Evolutionary conservation across 2,113 vertebrate species (phyloP), one percentile per base, ranked within the genome.

Genomic region (Neopipo cinnamomea): DNA sequence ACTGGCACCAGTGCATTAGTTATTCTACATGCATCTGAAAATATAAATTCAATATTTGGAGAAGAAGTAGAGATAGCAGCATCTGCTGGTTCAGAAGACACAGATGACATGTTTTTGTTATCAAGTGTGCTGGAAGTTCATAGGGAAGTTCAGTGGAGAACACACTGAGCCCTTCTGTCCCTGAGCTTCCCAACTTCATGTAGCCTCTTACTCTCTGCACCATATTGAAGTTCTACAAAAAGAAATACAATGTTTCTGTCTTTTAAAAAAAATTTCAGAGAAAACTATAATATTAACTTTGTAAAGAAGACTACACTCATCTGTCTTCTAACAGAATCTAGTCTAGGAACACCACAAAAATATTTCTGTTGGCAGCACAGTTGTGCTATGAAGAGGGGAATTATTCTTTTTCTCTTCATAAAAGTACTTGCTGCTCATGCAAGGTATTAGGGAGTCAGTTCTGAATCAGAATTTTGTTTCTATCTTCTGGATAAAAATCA

Each of bases 1-100:
- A 94, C 88, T 96, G 96, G 95, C 93, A 80, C 84, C 88, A 96
- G 80, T 65, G 21, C n/a, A 23, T 91, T 84, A 87, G 86, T 91
- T 95, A 92, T 93, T 95, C 85, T 56, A 53, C 41, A 47, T 80
- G 31, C 89, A 86, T 88, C 72, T 94, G 42, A 70, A 94, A 96
- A 63, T 62, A 79, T 42, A 53, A 76, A 81, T 52, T 91, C 18
- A 81, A 6, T 85, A 49, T 92, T 68, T 89, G 70, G 46, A 77
- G 68, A 80, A 53, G 41, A 56, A 93, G 58, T 75, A 70, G 82
- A 91, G 74, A 85, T 52, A 92, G 67, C 46, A 90, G 61, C 81
- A 94, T 88, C 62, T 93, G 30, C 88, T 94, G 80, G 65, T 61
- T 94, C 58, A 79, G 72, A 63, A 84, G 83, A 71, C 0, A 0